Evolutionary conservation across 2,888 invertebrate genomes (phyloP), one percentile per base, ranked within the genome.

Genomic region (Mermis nigrescens): DNA sequence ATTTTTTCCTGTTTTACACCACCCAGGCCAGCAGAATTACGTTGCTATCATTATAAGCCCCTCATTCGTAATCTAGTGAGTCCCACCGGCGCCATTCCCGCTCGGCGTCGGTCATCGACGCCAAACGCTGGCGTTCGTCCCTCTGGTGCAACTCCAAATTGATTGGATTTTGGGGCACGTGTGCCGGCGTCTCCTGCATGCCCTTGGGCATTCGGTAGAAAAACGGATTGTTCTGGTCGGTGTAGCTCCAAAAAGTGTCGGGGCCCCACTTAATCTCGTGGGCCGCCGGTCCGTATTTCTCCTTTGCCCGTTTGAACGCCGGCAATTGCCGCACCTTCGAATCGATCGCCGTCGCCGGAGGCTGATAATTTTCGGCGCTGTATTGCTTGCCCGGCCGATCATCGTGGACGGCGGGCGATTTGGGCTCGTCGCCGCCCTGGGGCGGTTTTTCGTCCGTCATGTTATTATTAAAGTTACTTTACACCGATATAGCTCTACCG

Each of bases 1-100:
- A n/a, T n/a, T n/a, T n/a, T n/a, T n/a, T n/a, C n/a, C n/a, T n/a
- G n/a, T n/a, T n/a, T n/a, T n/a, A n/a, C n/a, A n/a, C n/a, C n/a
- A n/a, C n/a, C n/a, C n/a, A n/a, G n/a, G n/a, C n/a, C n/a, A n/a
- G n/a, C n/a, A n/a, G n/a, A n/a, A n/a, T n/a, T n/a, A n/a, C n/a
- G n/a, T n/a, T n/a, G n/a, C n/a, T n/a, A n/a, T n/a, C n/a, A n/a
- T n/a, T n/a, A n/a, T n/a, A n/a, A n/a, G n/a, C n/a, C n/a, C n/a
- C n/a, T n/a, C n/a, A n/a, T n/a, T n/a, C n/a, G n/a, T n/a, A n/a
- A n/a, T n/a, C n/a, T n/a, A n/a, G n/a, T n/a, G n/a, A n/a, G 7
- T n/a, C 46, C 48, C 22, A 58, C 58, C 53, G 31, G 28, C 58
- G 45, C 58, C 58, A 58, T 27, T 52, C 58, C 32, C 58, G 15